These are phyloP conservation scores for Cheilosia variabilis DNA, from an alignment of 2,888 invertebrate species.

Conservation along the genomic window DNA sequence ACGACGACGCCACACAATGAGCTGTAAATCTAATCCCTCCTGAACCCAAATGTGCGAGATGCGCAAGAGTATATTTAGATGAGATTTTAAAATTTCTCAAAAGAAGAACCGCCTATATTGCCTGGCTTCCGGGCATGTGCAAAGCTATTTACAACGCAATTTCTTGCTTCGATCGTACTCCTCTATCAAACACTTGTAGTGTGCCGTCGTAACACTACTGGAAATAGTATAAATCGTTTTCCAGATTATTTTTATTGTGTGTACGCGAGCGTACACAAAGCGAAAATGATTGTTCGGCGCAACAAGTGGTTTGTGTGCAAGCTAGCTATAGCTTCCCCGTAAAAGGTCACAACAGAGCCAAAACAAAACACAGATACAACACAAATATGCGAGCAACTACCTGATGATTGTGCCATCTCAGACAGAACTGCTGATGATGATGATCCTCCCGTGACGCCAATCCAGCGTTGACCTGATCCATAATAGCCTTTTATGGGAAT, in stretches of 20 bases:
- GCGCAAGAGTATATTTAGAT: constrained; percentile 51
- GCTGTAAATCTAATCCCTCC: constrained; percentile 28
- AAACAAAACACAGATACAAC: constrained; percentile 21
- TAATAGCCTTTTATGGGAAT: constrained; percentile 78
- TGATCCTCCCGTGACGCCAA: constrained; percentile 78
- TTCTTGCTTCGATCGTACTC: constrained; percentile 29
- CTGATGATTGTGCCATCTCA: constrained; percentile 94
- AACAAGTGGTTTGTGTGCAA: constrained; percentile 60
- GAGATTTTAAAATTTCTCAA: constrained; percentile 31
- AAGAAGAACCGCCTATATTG: constrained; percentile 47
- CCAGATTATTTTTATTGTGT: constrained; percentile 17
- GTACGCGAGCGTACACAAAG: not conserved
- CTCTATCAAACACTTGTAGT: constrained; percentile 30
- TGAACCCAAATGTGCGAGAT: constrained; percentile 39
- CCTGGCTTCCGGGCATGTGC: constrained; percentile 70
- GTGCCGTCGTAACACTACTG: constrained; percentile 24
- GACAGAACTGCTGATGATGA: constrained; percentile 89
- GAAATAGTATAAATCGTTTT: constrained; percentile 21
- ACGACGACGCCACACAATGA: constrained; percentile 15
- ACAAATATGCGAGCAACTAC: constrained; percentile 82
- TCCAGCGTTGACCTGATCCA: constrained; percentile 81
- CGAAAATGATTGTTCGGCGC: constrained; percentile 17
- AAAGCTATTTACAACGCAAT: constrained; percentile 60
- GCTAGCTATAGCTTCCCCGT: constrained; percentile 47
- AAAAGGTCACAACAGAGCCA: constrained; percentile 64